Conservation (phyloP, 1,140 invertebrate genomes). For the Steinernema khuongi region DNA sequence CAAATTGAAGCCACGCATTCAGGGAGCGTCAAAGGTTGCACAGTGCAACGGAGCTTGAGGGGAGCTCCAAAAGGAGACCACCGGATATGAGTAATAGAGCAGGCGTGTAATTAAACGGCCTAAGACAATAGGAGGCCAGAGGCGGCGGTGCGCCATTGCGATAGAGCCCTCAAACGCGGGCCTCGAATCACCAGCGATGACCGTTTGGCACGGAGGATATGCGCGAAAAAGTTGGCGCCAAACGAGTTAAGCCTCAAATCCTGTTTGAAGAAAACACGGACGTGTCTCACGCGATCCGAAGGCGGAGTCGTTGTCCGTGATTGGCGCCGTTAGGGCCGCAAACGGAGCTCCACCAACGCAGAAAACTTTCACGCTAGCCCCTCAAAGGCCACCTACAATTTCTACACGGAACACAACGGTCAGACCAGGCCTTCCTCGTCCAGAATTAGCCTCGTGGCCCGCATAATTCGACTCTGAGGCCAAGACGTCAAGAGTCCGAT, state of each 20-base stretch:
- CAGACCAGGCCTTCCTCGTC: too few species aligned
- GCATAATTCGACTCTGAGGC: too few species aligned
- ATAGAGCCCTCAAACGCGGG: not conserved
- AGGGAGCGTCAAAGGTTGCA: not conserved
- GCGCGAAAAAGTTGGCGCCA: slow-evolving; percentile 10
- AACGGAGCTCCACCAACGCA: not conserved
- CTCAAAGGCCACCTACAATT: not conserved
- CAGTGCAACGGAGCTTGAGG: not conserved
- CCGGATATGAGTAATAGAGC: slow-evolving; percentile 4
- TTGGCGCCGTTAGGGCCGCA: slow-evolving; percentile 10
- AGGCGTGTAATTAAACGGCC: not conserved
- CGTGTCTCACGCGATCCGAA: not conserved
- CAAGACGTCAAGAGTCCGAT: not conserved
- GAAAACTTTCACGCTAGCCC: slow-evolving; percentile 15
- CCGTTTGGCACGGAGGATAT: not conserved
- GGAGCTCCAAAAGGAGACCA: not conserved
- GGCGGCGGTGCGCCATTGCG: not conserved
- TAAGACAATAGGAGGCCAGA: not conserved
- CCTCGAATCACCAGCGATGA: not conserved
- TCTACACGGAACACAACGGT: not conserved
- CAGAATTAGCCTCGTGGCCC: too few species aligned
- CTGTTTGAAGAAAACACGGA: slow-evolving; percentile 11
- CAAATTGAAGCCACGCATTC: not conserved
- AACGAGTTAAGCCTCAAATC: slow-evolving; percentile 3
- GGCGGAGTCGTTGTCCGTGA: slow-evolving; percentile 3